Evolutionary conservation across 2,888 invertebrate species (phyloP).

Genomic region (Mimas tiliae): DNA sequence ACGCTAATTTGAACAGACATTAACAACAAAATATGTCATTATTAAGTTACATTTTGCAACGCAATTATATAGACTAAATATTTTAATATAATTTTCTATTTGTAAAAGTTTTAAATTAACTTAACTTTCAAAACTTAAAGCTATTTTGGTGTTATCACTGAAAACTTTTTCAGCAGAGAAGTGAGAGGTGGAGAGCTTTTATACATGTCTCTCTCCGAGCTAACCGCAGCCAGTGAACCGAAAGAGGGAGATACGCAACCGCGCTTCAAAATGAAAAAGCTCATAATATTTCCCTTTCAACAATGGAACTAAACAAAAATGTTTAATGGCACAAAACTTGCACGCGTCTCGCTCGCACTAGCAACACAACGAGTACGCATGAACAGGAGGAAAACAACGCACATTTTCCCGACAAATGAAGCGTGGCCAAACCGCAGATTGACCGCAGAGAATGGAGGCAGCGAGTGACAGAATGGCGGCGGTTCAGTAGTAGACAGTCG

Average conservation of each 20-base stretch:
- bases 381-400: conserved; percentile 64
- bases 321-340: conserved; percentile 78
- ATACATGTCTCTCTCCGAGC: conserved; percentile 56
- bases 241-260: conserved; percentile 62
- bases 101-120: neutral
- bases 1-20: conserved; percentile 51
- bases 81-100: neutral
- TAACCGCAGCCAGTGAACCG: conserved; percentile 50
- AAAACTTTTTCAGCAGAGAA: conserved; percentile 31
- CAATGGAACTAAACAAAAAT: conserved; percentile 81
- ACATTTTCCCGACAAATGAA: conserved; percentile 85
- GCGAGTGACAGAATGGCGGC: conserved; percentile 84
- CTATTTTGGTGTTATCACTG: neutral
- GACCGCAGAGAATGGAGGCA: conserved; percentile 85
- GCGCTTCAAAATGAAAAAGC: conserved; percentile 73
- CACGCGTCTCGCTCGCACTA: conserved; percentile 62
- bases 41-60: conserved; percentile 14
- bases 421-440: conserved; percentile 85
- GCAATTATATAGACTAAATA: neutral
- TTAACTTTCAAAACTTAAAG: neutral
- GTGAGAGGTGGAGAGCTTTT: conserved; percentile 34
- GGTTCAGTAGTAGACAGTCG: conserved; percentile 77
- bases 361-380: conserved; percentile 37
- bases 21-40: conserved; percentile 37
- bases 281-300: conserved; percentile 80